Evolutionary conservation across 2,888 invertebrate genomes (phyloP), one percentile per base, ranked within the genome.

Genomic region (Mimachlamys varia): DNA sequence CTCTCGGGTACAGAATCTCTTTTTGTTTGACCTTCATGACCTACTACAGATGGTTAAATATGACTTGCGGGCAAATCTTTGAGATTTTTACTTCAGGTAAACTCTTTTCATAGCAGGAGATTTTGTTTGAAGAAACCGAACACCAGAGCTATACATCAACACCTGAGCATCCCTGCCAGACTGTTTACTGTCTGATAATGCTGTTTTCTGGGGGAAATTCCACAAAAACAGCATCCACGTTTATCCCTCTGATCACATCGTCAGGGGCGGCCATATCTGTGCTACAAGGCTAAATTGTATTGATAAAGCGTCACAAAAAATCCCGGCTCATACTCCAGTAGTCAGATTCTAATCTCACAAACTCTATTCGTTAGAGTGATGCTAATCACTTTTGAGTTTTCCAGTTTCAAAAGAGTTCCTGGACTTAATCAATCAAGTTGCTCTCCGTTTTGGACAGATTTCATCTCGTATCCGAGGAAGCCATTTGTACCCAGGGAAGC

Each of bases 371-470:
- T 76, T 76, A 76, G 33, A 76, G 76, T 76, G 76, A 76, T 76
- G 76, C 76, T 76, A 76, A 76, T 76, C 76, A 76, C 76, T 76
- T 76, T 76, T 76, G 76, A 76, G 76, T 76, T 76, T 76, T 76
- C 76, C 76, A 76, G 76, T 76, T 76, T 76, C 76, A 76, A 76
- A 76, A 76, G 76, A 76, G 76, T 76, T 76, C 76, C 76, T 76
- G 76, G 76, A 76, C 76, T 76, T 76, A 76, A 76, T 76, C 76
- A 76, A 76, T 76, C 76, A 76, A 27, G 22, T 33, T 76, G 33
- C 76, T 76, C 76, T 76, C 33, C 76, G 76, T 76, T 76, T 76
- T 76, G 76, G 76, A 76, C 76, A 76, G 76, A 76, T 76, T 76
- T 76, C 76, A 76, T 76, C 76, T 76, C 76, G 27, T 76, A 76